Percentiles rank a stretch among this genome's conserved stretches.
Evolutionary conservation across 2,113 vertebrate species (phyloP).

Genomic region (Gavia stellata): DNA sequence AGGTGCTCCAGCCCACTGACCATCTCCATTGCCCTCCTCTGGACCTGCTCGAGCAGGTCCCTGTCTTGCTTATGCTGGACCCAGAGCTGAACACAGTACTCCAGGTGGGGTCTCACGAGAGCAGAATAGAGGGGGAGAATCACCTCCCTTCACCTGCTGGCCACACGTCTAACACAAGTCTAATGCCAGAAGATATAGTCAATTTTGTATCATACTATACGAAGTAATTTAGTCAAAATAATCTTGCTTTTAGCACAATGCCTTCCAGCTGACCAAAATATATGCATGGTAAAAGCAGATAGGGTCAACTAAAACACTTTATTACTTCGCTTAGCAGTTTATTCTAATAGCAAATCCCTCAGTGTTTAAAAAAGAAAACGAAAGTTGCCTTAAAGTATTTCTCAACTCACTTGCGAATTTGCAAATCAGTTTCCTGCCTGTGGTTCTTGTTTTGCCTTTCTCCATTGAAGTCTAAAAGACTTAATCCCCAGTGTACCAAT

Average conservation of each 20-base stretch:
- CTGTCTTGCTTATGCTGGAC: background rate
- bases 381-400: background rate
- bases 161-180: background rate
- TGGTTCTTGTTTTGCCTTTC: background rate
- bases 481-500: background rate
- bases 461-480: background rate
- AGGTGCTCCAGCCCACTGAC: background rate
- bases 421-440: background rate
- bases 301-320: background rate
- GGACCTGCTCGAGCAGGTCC: accelerated
- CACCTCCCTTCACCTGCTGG: background rate
- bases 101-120: background rate
- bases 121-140: background rate
- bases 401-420: background rate
- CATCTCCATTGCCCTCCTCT: background rate
- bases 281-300: background rate
- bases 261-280: background rate
- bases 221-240: background rate
- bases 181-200: background rate
- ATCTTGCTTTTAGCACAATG: background rate
- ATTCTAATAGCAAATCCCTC: background rate
- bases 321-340: background rate
- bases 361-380: background rate
- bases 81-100: background rate
- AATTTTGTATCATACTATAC: background rate